Base-by-base conservation (phyloP, 2,888 invertebrate species). In the Strigamia transsilvanica region DNA sequence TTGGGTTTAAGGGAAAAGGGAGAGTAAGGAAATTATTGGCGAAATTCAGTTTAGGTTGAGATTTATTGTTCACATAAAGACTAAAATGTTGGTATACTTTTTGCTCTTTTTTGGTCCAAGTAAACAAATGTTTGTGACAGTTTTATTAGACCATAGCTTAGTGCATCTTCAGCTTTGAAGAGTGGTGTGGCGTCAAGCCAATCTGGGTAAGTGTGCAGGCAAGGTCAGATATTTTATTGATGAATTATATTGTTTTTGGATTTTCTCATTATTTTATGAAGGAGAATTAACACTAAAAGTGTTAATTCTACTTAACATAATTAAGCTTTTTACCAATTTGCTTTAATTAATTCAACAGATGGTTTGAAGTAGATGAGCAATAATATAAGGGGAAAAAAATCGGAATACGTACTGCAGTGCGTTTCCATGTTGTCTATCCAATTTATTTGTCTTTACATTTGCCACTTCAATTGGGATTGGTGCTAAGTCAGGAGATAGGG, bases 81-180 rank as follows among this genome's bases (percentile, higher is more conserved):
- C 73, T 73, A 73, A 73, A 73, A 73, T 73, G 73, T 73, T 66
- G 18, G 12, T 66, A 12, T 21, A 12, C 18, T 66, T 66, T 23
- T 66, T 66, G 5, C 10, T 73, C 27, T 73, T 32, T 73, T 27
- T 10, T 1, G 56, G 38, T 18, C 51, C 13, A 18, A 73, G 73
- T 73, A 73, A 73, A 73, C 73, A 73, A 73, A 73, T 73, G 73
- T 73, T 73, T 73, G 73, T 73, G 73, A 73, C 73, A 73, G 73
- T 73, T 73, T 73, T 73, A 73, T 73, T 73, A 73, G 73, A 73
- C 73, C 32, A 73, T 73, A 73, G 73, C 73, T 73, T 73, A 73
- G 73, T 73, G 73, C 73, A 73, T 73, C 73, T 73, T 73, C 27
- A 73, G n/a, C 27, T 73, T 66, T 73, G 73, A 73, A n/a, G 73